Evolutionary conservation across 1,140 invertebrate species (phyloP), one percentile per base, ranked within the genome.

Genomic region (Bombus superbus): DNA sequence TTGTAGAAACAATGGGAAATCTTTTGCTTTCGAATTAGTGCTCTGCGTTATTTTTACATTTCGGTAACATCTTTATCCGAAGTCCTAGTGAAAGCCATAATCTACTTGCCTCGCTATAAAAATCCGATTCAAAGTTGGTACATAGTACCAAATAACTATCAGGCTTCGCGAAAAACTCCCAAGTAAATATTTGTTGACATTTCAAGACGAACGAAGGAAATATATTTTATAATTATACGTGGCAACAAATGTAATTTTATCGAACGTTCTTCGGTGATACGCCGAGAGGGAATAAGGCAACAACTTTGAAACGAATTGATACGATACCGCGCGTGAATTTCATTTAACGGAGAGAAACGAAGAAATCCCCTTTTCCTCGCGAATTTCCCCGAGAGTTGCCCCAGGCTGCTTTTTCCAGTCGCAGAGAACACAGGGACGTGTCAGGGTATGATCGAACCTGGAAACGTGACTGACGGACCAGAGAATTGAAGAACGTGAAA

Each of bases 401-500:
- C 15, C 3, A 6, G 42, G 64, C 59, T 53, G 57, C 25, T 75
- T 66, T 82, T 66, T 3, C 32, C 42, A 25, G 47, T 32, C 28
- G 25, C 35, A 28, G 9, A 15, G n/a, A 68, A 64, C 57, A 18
- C 25, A 15, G 22, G 18, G 25, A 42, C 22, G 57, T 47, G 68
- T 47, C 35, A 32, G 28, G 18, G n/a, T 62, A 69, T 59, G 77
- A 85, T 71, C 53, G 47, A 80, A 80, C 40, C 42, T 85, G 66
- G 35, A 77, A 83, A 72, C 57, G 32, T 66, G 73, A 68, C 81
- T 53, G 73, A 76, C 83, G 75, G 53, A 22, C 42, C 76, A 22
- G 11, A 59, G 66, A 84, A 72, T 79, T 25, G 53, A 79, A 53
- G 40, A 32, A 62, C 76, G 38, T 66, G 53, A 72, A 68, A 62